Conservation (phyloP, 2,888 invertebrate genomes). For the Apamea epomidion region DNA sequence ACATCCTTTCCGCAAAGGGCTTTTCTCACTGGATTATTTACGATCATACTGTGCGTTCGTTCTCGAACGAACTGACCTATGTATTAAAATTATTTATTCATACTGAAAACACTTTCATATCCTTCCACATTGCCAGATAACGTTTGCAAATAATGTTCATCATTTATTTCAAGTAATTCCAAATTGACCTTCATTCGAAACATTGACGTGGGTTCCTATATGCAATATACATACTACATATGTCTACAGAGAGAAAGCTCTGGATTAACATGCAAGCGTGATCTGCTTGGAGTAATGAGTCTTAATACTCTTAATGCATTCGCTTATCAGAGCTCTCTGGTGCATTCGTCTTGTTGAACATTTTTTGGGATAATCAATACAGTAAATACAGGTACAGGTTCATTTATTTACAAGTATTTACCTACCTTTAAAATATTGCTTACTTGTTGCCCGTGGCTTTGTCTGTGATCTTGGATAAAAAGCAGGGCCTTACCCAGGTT, state of each 20-base stretch:
- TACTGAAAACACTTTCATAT: conserved; percentile 4
- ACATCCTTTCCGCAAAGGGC: conserved; percentile 14
- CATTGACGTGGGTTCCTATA: conserved; percentile 28
- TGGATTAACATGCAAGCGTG: conserved; percentile 65
- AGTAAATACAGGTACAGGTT: conserved; percentile 1
- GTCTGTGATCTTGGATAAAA: too few relatives aligned
- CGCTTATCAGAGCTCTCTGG: conserved; percentile 69
- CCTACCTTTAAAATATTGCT: neutral
- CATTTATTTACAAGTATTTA: conserved; percentile 12
- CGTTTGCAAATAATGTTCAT: conserved; percentile 38
- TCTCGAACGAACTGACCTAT: neutral
- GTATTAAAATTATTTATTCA: neutral
- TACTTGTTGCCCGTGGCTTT: too few relatives aligned
- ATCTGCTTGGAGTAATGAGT: conserved; percentile 68
- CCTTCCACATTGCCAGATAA: conserved; percentile 25
- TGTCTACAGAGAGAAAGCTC: conserved; percentile 63
- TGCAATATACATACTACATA: neutral
- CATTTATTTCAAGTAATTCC: conserved; percentile 31
- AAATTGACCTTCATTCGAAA: conserved; percentile 41
- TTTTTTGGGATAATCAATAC: conserved; percentile 47
- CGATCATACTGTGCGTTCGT: neutral
- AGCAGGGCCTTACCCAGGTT: too few relatives aligned
- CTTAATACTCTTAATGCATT: conserved; percentile 72
- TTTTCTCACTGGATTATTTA: conserved; percentile 1
- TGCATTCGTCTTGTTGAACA: conserved; percentile 57